A percentile compares a stretch with the other conserved stretches of the same genome.
Conservation (phyloP, 1,140 invertebrate species). For the Lycorma delicatula region DNA sequence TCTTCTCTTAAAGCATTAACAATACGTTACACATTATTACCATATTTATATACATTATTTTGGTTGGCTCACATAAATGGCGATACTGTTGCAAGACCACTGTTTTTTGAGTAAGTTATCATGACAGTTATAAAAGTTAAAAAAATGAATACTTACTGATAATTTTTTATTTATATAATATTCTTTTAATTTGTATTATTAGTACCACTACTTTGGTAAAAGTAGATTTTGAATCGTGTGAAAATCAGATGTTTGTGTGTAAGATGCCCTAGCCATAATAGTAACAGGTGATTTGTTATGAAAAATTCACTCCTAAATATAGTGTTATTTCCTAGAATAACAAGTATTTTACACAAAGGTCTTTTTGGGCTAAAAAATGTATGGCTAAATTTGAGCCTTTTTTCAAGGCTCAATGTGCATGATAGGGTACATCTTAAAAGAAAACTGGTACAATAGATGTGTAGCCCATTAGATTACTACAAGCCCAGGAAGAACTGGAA, state of each 20-base stretch:
- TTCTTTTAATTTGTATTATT: neutral
- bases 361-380: too few species aligned
- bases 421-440: too few species aligned
- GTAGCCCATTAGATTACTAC: too few species aligned
- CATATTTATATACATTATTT: slow-evolving; percentile 76
- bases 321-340: too few species aligned
- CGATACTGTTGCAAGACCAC: slow-evolving; percentile 61
- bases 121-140: too few species aligned
- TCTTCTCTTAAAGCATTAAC: slow-evolving; percentile 53
- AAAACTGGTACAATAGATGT: too few species aligned
- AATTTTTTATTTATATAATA: neutral
- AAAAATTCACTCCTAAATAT: neutral
- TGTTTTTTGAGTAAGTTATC: slow-evolving; percentile 67
- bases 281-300: neutral
- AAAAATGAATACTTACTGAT: neutral
- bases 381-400: too few species aligned
- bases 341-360: too few species aligned
- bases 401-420: too few species aligned
- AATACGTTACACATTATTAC: slow-evolving; percentile 64
- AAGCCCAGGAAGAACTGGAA: too few species aligned
- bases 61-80: slow-evolving; percentile 60
- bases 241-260: neutral
- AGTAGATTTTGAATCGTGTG: neutral
- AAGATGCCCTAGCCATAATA: neutral
- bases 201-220: neutral